Evolutionary conservation across 1,140 invertebrate genomes (phyloP), one percentile per base, ranked within the genome.

Genomic region (Pteromalus puparum): DNA sequence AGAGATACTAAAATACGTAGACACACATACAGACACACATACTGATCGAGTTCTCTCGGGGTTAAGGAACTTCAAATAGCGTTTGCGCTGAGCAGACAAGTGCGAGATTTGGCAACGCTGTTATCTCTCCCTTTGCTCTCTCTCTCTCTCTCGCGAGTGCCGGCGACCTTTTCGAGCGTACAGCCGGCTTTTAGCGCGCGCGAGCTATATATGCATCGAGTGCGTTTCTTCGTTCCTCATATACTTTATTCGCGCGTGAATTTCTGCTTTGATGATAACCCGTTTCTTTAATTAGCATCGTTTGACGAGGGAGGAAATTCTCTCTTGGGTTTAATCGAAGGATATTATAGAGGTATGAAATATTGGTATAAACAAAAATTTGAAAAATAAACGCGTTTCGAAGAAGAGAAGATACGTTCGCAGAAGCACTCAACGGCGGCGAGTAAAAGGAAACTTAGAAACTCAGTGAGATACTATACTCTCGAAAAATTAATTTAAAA

Each of bases 31-130:
- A 34, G n/a, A 28, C 70, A 28, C 10, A 24, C 72, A 24, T 10
- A 72, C 38, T 12, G 53, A 61, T 53, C 48, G 48, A 12, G 46
- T 15, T 61, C 53, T 61, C 53, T 61, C 26, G 53, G 79, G 83
- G 83, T 84, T 77, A 84, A 84, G 72, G 83, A 84, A 80, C 83
- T 84, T 38, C 9, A 53, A 26, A 61, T 48, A 42, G 46, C 67
- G 26, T 77, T 72, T 78, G 68, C 21, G 21, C 53, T n/a, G 68
- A 78, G 82, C 73, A 67, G 82, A 79, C 68, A 65, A 79, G 48
- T 61, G 68, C 18, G 48, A 81, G 83, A 81, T 84, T 84, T 84
- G 83, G 83, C 83, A 84, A 84, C 83, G 61, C 83, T 81, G 83
- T 81, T 76, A 67, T 77, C 61, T 81, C 30, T 76, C 53, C 26